Base-by-base conservation (phyloP, 2,888 invertebrate genomes). In the Hirtodrosophila alboralis region DNA sequence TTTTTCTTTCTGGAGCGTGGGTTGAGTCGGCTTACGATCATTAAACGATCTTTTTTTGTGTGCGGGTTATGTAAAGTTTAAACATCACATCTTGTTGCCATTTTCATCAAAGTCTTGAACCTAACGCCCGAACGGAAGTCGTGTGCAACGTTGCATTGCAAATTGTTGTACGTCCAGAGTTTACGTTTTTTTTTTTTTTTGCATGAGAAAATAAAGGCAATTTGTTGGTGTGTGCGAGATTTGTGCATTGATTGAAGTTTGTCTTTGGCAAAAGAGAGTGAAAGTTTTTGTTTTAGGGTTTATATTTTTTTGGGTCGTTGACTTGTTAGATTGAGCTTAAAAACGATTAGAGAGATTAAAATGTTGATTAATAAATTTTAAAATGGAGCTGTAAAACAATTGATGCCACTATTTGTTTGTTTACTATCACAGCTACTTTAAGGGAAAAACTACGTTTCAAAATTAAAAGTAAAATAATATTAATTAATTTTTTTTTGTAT, bases 131-230 rank as follows among this genome's bases (percentile, higher is more conserved):
- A 73, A 60, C 80, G 84, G 84, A 83, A 85, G 67, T 74, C 58
- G 74, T 83, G 85, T 67, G 85, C 83, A 83, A 59, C 64, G 80
- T 83, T 85, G 83, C 83, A 85, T 83, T 83, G 84, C 80, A 64
- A 85, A 80, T 76, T 68, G 41, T 44, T 43, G 48, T 14, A 48
- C 21, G 16, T 2, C n/a, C 27, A 31, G 31, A 3, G 21, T 12
- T 14, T n/a, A n/a, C n/a, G n/a, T n/a, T n/a, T n/a, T n/a, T n/a
- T 28, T 52, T 61, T 52, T 12, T 45, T 47, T 58, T 66, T 48
- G 45, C 58, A 54, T 47, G 56, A 45, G 30, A 43, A 47, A 56
- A 63, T 54, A 58, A 54, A 65, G 33, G 16, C 47, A 64, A 64
- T 64, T 69, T 64, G 44, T 26, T n/a, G 26, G 28, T 30, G 58